Conservation (phyloP, 2,888 invertebrate genomes). For the Synanthedon tipuliformis region DNA sequence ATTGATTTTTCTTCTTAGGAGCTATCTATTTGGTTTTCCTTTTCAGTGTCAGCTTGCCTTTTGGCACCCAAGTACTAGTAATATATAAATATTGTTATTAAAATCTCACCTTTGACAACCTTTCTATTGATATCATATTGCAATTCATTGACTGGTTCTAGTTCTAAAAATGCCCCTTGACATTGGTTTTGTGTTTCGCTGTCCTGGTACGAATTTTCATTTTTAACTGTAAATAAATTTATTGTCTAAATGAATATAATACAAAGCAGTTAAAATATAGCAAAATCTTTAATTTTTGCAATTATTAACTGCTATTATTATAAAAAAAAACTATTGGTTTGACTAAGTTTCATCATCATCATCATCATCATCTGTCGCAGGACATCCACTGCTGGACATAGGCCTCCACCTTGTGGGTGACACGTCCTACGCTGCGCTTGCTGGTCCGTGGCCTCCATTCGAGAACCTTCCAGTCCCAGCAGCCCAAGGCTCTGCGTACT, state of each 20-base stretch:
- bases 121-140: background rate
- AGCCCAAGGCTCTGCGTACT: too few relatives aligned
- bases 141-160: background rate
- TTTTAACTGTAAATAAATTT: slow-evolving; percentile 29
- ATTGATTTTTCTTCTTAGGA: too few relatives aligned
- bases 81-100: too few relatives aligned
- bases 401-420: too few relatives aligned
- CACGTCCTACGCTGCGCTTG: too few relatives aligned
- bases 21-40: too few relatives aligned
- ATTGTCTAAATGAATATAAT: background rate
- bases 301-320: background rate
- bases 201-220: slow-evolving; percentile 20
- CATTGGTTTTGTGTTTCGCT: slow-evolving; percentile 21
- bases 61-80: too few relatives aligned
- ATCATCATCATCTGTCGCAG: too few relatives aligned
- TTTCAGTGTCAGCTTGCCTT: too few relatives aligned
- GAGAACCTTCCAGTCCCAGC: too few relatives aligned
- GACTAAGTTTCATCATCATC: background rate
- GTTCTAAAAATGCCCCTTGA: slow-evolving; percentile 20
- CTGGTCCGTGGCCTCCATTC: too few relatives aligned
- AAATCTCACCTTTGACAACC: background rate
- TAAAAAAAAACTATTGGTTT: background rate
- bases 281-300: background rate
- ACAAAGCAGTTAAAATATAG: background rate
- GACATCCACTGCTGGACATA: too few relatives aligned